These are phyloP conservation scores for Dolichoris vasculosae DNA, from an alignment of 1,140 invertebrate species.

Conservation along the genomic window DNA sequence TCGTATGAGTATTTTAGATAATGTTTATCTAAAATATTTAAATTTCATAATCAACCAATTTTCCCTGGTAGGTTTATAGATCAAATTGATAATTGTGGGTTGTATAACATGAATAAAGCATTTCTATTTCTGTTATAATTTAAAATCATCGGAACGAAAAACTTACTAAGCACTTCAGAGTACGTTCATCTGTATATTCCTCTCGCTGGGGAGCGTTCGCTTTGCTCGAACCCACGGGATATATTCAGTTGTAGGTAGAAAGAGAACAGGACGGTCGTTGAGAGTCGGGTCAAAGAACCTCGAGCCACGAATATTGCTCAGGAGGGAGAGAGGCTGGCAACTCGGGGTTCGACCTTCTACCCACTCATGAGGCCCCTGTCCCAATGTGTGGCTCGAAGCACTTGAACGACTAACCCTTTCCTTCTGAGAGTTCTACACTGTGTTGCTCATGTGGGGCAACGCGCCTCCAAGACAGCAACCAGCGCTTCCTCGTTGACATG, in stretches of 20 bases:
- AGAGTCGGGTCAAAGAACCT: conserved; percentile 43
- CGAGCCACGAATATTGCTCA: conserved; percentile 14
- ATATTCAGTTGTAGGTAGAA: background rate
- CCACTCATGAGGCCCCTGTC: conserved; percentile 64
- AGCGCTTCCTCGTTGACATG: background rate
- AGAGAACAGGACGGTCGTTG: background rate
- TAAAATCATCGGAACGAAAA: too few relatives aligned
- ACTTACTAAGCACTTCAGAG: background rate
- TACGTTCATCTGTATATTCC: background rate
- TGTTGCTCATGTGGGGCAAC: conserved; percentile 5
- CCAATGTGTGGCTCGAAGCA: conserved; percentile 74
- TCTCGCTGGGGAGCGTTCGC: background rate
- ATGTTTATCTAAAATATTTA: too few relatives aligned
- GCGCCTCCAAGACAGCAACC: conserved; percentile 19
- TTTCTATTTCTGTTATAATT: too few relatives aligned
- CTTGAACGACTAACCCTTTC: conserved; percentile 74
- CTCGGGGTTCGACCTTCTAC: conserved; percentile 62
- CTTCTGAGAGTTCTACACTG: conserved; percentile 53
- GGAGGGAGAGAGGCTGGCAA: background rate
- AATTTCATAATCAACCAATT: too few relatives aligned
- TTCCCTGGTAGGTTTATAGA: too few relatives aligned
- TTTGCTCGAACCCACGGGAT: background rate
- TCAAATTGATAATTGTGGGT: too few relatives aligned
- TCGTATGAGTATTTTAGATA: too few relatives aligned
- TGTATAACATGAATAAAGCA: too few relatives aligned